Percentiles rank a stretch among this genome's conserved stretches.
Conservation (phyloP, 2,797 vertebrate species). For the Babyrousa celebensis region DNA sequence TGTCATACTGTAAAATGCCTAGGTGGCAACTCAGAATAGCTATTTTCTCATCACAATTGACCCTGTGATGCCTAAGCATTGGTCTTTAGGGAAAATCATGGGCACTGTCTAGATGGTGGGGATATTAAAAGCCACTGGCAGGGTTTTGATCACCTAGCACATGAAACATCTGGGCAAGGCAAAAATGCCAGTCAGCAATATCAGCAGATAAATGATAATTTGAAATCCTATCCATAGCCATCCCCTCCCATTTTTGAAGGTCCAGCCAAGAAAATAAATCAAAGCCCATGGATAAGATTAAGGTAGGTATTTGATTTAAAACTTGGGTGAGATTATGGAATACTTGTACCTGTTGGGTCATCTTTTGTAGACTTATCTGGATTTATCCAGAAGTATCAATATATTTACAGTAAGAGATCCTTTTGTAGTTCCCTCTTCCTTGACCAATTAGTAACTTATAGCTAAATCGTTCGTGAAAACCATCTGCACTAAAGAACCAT, state of each 20-base stretch:
- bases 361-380: neutral
- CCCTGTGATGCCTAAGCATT: slow-evolving; percentile 65
- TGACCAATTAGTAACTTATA: slow-evolving; percentile 5
- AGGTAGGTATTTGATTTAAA: slow-evolving; percentile 61
- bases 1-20: slow-evolving; percentile 55
- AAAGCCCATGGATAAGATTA: slow-evolving; percentile 50
- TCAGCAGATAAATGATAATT: slow-evolving; percentile 5
- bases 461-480: neutral
- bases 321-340: slow-evolving; percentile 10
- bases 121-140: slow-evolving; percentile 34
- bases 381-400: neutral
- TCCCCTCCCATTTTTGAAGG: neutral
- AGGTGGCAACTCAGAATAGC: slow-evolving; percentile 57
- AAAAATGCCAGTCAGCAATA: slow-evolving; percentile 45
- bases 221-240: slow-evolving; percentile 29
- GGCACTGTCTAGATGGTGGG: slow-evolving; percentile 52
- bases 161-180: slow-evolving; percentile 57
- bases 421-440: neutral
- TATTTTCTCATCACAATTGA: slow-evolving; percentile 75
- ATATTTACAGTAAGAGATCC: neutral
- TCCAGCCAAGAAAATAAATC: slow-evolving; percentile 59
- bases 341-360: slow-evolving; percentile 4
- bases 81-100: slow-evolving; percentile 52
- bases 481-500: neutral
- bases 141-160: slow-evolving; percentile 39